A percentile compares a stretch with the other conserved stretches of the same genome.
phyloP scores from a whole-genome alignment of 2,797 vertebrate species.

The Coluber constrictor region DNA sequence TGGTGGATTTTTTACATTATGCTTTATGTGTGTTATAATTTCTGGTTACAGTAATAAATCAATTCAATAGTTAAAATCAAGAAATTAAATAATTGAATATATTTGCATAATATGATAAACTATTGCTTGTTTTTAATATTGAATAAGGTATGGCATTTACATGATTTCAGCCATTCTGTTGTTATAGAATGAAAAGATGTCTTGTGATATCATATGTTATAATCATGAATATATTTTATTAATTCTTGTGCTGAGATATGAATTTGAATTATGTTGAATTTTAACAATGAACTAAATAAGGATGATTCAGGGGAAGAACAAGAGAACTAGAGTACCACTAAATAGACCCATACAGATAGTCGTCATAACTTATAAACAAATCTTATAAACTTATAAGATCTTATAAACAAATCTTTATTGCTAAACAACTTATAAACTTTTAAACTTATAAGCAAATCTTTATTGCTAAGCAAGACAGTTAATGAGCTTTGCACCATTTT shows the following conservation, averaged over 20 bases:
- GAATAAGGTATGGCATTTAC: not conserved
- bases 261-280: not conserved
- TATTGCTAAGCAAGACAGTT: not conserved
- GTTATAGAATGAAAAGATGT: not conserved
- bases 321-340: not conserved
- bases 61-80: not conserved
- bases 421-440: too few species aligned
- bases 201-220: not conserved
- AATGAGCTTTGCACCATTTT: not conserved
- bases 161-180: not conserved
- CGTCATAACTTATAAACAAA: not conserved
- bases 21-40: not conserved
- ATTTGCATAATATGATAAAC: not conserved
- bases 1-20: not conserved
- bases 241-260: not conserved
- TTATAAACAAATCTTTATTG: too few species aligned
- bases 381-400: too few species aligned
- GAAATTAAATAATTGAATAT: not conserved
- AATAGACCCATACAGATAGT: not conserved
- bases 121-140: not conserved
- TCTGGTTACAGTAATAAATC: not conserved
- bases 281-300: not conserved
- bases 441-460: too few species aligned
- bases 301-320: not conserved
- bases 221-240: not conserved